Conservation (phyloP, 2,888 invertebrate genomes). For the Ellobium chinense region DNA sequence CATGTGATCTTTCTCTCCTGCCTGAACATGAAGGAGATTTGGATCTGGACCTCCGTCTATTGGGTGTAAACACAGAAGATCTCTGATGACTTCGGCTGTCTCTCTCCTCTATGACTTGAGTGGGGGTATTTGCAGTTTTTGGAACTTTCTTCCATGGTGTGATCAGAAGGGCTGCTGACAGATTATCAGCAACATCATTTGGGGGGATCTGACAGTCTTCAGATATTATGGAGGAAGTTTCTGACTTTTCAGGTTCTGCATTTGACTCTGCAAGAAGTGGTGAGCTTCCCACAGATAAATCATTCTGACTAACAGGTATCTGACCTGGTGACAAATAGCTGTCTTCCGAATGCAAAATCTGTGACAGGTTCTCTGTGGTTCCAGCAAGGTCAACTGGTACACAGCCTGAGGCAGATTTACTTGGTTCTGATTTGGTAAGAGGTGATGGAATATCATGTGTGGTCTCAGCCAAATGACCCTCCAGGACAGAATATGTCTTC, state of each 20-base stretch:
- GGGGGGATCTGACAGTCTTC: background rate
- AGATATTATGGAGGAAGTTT: background rate
- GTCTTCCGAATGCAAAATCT: background rate
- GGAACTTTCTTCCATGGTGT: conserved; percentile 25
- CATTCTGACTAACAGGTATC: background rate
- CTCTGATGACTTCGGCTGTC: background rate
- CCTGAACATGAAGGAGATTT: background rate
- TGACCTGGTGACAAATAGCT: conserved; percentile 18
- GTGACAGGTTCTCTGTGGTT: background rate
- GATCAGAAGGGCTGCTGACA: background rate
- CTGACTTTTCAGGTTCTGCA: background rate
- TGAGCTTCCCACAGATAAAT: background rate
- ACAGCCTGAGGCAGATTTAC: background rate
- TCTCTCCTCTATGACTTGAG: conserved; percentile 21
- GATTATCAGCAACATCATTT: background rate
- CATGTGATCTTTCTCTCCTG: background rate
- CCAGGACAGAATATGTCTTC: background rate
- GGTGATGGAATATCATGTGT: background rate
- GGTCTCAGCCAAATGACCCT: background rate
- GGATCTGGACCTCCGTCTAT: background rate
- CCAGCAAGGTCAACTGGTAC: too few species aligned
- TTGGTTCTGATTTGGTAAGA: background rate
- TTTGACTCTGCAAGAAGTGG: background rate
- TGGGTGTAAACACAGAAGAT: conserved; percentile 14
- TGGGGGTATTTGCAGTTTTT: conserved; percentile 10